phyloP scores from a whole-genome alignment of 2,888 invertebrate species.

The Caenorhabditis sp. region DNA sequence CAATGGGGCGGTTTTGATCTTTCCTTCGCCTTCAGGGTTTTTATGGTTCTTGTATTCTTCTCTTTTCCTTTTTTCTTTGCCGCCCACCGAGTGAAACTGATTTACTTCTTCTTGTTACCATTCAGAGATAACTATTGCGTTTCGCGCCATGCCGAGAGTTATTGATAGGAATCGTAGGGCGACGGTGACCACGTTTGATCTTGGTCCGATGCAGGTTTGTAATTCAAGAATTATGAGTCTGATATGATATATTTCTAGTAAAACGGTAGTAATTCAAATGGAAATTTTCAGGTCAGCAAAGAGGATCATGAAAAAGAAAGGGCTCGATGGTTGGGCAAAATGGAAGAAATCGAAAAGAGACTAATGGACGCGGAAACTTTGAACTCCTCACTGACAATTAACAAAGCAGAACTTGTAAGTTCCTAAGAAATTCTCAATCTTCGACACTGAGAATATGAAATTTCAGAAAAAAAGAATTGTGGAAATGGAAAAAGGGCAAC shows the following conservation, averaged over 20 bases:
- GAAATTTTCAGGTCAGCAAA: slow-evolving; percentile 70
- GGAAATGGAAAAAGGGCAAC: slow-evolving; percentile 81
- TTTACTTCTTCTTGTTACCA: neutral
- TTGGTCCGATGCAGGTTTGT: slow-evolving; percentile 47
- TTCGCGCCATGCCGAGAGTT: slow-evolving; percentile 31
- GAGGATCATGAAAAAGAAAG: slow-evolving; percentile 81
- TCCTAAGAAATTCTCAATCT: neutral
- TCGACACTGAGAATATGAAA: neutral
- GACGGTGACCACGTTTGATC: slow-evolving; percentile 61
- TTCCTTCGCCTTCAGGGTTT: neutral
- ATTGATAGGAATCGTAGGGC: slow-evolving; percentile 65
- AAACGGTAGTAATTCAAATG: neutral
- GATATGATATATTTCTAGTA: neutral
- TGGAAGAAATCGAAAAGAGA: slow-evolving; percentile 78
- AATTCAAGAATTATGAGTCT: neutral
- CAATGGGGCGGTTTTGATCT: slow-evolving; percentile 14
- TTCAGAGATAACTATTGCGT: slow-evolving; percentile 14
- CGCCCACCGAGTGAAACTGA: slow-evolving; percentile 2
- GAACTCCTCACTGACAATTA: slow-evolving; percentile 79
- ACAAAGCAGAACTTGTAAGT: slow-evolving; percentile 80
- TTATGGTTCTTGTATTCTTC: neutral
- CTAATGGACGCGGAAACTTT: slow-evolving; percentile 74
- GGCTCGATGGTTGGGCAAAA: slow-evolving; percentile 76
- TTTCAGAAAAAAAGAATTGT: slow-evolving; percentile 82
- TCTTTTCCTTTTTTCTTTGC: neutral